phyloP scores from a whole-genome alignment of 2,888 invertebrate species.

The Bunonema sp. region DNA sequence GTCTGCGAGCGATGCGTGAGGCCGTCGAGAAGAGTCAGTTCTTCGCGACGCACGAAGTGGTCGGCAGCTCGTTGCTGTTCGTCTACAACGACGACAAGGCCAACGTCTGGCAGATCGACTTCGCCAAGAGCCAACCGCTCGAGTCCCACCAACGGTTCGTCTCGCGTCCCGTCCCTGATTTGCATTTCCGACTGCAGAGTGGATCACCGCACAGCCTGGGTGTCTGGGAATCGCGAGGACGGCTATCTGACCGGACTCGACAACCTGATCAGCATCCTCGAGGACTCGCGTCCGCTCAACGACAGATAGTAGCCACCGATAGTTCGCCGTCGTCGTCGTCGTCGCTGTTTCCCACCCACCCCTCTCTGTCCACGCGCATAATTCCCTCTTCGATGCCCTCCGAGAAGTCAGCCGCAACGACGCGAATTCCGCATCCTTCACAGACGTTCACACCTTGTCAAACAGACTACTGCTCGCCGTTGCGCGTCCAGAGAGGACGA shows the following conservation, averaged over 20 bases:
- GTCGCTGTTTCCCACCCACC: no score
- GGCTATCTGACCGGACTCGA: slow-evolving; percentile 82
- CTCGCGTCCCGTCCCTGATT: slow-evolving; percentile 1
- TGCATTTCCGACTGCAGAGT: slow-evolving; percentile 47
- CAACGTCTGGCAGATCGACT: slow-evolving; percentile 90
- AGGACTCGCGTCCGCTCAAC: no score
- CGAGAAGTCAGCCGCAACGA: no score
- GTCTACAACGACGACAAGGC: slow-evolving; percentile 74
- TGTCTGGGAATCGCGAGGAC: slow-evolving; percentile 86
- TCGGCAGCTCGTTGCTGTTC: slow-evolving; percentile 80
- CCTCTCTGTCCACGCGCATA: no score
- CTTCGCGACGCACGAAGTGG: slow-evolving; percentile 73
- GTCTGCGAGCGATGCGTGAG: slow-evolving; percentile 62
- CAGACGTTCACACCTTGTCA: no score
- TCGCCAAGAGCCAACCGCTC: slow-evolving; percentile 70
- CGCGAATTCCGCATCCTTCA: no score
- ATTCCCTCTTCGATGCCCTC: no score
- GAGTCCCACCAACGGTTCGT: slow-evolving; percentile 52
- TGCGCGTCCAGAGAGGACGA: no score
- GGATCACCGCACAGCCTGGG: slow-evolving; percentile 68
- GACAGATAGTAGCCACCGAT: no score
- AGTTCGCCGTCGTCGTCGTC: no score
- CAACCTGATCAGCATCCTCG: slow-evolving; percentile 74
- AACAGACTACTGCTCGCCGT: no score
- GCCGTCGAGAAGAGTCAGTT: slow-evolving; percentile 72